A percentile compares a stretch with the other conserved stretches of the same genome.
These are phyloP conservation scores for Mylabris phalerata DNA, from an alignment of 1,140 invertebrate genomes.

Conservation along the genomic window DNA sequence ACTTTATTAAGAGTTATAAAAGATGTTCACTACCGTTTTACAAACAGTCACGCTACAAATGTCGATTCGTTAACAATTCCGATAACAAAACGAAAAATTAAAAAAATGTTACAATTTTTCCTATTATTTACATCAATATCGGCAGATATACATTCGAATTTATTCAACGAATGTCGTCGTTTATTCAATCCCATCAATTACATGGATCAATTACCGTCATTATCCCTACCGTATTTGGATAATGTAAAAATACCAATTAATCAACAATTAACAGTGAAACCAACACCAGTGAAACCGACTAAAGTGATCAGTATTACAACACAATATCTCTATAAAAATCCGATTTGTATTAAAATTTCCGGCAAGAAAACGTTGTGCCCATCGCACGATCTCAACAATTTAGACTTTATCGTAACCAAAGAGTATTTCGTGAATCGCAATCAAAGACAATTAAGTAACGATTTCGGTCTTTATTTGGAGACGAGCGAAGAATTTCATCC, in stretches of 20 bases:
- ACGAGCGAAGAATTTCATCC: conserved; percentile 18
- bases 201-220: conserved; percentile 28
- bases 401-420: conserved; percentile 34
- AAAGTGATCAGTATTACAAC: conserved; percentile 34
- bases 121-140: conserved; percentile 11
- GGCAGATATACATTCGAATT: conserved; percentile 10
- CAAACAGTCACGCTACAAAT: conserved; percentile 14
- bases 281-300: conserved; percentile 29
- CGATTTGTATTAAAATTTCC: conserved; percentile 35
- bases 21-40: neutral
- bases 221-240: conserved; percentile 35
- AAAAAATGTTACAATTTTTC: conserved; percentile 17
- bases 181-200: conserved; percentile 36
- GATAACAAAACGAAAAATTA: neutral
- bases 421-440: conserved; percentile 27
- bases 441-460: neutral
- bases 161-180: conserved; percentile 25
- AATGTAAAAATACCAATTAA: conserved; percentile 29
- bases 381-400: conserved; percentile 5
- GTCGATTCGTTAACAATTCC: neutral
- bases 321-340: conserved; percentile 35
- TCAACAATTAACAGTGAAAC: conserved; percentile 21
- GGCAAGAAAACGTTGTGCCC: conserved; percentile 30
- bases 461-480: conserved; percentile 12
- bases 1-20: too few relatives aligned